Conservation (phyloP, 1,140 invertebrate species). For the Ladona fulva region DNA sequence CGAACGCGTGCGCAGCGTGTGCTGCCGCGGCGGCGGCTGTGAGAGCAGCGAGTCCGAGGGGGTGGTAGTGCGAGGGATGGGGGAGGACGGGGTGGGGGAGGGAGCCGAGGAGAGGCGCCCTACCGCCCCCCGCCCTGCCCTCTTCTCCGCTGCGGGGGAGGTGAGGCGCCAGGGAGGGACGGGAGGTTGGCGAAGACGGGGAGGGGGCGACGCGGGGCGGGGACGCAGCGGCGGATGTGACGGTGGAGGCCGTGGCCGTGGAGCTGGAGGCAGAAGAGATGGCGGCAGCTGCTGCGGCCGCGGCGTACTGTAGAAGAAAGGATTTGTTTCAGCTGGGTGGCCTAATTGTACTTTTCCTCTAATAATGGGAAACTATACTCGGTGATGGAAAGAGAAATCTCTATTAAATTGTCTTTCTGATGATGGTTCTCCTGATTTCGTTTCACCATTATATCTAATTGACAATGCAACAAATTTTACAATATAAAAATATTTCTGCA, state of each 20-base stretch:
- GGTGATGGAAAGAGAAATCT: no score
- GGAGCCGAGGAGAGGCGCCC: conserved; percentile 12
- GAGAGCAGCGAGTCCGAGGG: conserved; percentile 47
- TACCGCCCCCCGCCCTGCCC: conserved; percentile 1
- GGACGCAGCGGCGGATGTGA: conserved; percentile 36
- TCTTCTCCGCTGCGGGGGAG: background rate
- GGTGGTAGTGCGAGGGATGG: conserved; percentile 49
- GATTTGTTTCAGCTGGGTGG: no score
- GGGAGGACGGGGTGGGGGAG: conserved; percentile 36
- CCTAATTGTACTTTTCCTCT: no score
- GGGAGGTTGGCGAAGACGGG: conserved; percentile 17
- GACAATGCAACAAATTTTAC: no score
- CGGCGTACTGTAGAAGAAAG: conserved; percentile 35
- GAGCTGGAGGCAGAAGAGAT: conserved; percentile 15
- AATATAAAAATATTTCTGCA: no score
- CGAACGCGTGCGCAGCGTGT: conserved; percentile 18
- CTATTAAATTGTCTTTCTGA: no score
- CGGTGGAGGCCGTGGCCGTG: conserved; percentile 17
- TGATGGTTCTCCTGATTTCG: no score
- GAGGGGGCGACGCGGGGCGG: conserved; percentile 49
- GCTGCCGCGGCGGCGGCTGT: conserved; percentile 38
- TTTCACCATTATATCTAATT: no score
- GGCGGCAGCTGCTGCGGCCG: conserved; percentile 31
- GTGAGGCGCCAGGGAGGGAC: background rate
- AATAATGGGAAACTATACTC: no score